Evolutionary conservation across 2,888 invertebrate genomes (phyloP).

Genomic region (Rhaphigaster nebulosa): DNA sequence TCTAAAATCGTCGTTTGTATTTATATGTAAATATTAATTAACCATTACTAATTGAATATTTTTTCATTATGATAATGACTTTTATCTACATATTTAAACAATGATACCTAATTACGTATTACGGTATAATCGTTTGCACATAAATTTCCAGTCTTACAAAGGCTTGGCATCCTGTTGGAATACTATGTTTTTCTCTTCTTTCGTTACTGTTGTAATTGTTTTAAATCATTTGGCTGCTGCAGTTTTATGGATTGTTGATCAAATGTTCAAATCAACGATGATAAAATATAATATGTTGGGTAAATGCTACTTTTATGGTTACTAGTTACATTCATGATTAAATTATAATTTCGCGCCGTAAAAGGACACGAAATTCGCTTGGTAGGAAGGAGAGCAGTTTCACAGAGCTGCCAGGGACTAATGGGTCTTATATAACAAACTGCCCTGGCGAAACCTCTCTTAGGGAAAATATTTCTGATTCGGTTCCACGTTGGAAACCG

Average conservation of each 20-base stretch:
- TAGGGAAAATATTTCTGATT: conserved; percentile 2
- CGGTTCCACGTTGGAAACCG: neutral
- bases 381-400: neutral
- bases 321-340: neutral
- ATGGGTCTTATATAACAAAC: neutral
- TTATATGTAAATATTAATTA: neutral
- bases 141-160: too few relatives aligned
- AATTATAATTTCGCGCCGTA: neutral
- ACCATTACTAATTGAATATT: neutral
- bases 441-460: neutral
- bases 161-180: too few relatives aligned
- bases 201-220: neutral
- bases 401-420: neutral
- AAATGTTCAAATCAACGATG: too few relatives aligned
- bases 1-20: neutral
- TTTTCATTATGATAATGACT: neutral
- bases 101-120: neutral
- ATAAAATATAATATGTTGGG: neutral
- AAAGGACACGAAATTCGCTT: neutral
- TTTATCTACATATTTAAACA: neutral
- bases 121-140: neutral
- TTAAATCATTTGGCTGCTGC: neutral
- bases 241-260: neutral
- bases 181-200: too few relatives aligned
- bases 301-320: neutral